A percentile compares a stretch with the other conserved stretches of the same genome.
Conservation (phyloP, 2,888 invertebrate genomes). For the Cinara cedri region DNA sequence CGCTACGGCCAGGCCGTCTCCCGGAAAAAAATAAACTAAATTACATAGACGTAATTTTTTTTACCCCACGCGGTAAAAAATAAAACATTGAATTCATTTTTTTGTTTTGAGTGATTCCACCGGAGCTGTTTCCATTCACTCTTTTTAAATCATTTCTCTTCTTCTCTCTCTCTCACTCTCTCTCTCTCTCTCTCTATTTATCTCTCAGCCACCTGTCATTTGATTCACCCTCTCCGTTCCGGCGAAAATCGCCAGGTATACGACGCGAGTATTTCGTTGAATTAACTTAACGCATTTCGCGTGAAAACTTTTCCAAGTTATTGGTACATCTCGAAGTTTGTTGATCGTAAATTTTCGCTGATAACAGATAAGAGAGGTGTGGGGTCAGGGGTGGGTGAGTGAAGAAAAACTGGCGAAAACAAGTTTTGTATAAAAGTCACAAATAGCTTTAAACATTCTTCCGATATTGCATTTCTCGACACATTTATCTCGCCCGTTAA, state of each 20-base stretch:
- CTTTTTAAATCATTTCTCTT: too few species aligned
- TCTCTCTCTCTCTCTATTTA: too few species aligned
- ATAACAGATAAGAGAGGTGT: constrained; percentile 32
- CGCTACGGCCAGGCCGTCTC: neutral
- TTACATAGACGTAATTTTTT: neutral
- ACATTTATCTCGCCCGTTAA: constrained; percentile 47
- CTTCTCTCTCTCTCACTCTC: too few species aligned
- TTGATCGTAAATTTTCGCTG: constrained; percentile 44
- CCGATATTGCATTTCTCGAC: constrained; percentile 40
- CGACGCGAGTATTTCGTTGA: constrained; percentile 15
- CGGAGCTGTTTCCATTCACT: neutral
- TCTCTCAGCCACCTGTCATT: neutral
- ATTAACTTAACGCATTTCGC: constrained; percentile 41
- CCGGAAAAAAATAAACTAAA: constrained; percentile 18
- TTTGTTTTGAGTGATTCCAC: constrained; percentile 7
- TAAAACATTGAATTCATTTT: neutral
- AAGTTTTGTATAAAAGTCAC: constrained; percentile 52
- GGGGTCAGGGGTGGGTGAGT: too few species aligned
- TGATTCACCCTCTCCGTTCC: neutral
- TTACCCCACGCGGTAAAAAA: neutral
- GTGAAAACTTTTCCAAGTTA: constrained; percentile 52
- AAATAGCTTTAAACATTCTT: constrained; percentile 53
- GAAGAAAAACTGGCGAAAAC: constrained; percentile 1
- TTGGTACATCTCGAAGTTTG: constrained; percentile 45
- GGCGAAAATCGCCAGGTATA: constrained; percentile 14